Conservation (phyloP, 2,888 invertebrate species). For the Nemoura dubitans region DNA sequence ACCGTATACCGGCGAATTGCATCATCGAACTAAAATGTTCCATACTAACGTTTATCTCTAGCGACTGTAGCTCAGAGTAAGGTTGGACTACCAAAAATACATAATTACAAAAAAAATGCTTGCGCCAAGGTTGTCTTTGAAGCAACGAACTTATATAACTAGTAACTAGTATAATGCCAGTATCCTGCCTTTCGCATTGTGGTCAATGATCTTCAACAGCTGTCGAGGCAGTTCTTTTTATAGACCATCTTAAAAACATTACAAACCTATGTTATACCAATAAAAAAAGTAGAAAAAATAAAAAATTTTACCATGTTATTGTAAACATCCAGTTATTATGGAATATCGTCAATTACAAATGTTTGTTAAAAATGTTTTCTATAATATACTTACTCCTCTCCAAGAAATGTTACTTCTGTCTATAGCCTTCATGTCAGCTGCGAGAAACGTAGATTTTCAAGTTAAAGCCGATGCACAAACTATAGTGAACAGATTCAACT, state of each 20-base stretch:
- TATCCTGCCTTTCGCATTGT: neutral
- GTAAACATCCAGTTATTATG: neutral
- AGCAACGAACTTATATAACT: too few species aligned
- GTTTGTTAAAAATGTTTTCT: neutral
- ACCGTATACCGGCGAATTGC: too few species aligned
- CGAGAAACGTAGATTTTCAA: neutral
- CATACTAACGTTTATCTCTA: too few species aligned
- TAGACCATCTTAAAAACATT: slow-evolving; percentile 23
- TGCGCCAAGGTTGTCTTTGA: neutral
- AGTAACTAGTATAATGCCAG: neutral
- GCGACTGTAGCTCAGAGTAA: too few species aligned
- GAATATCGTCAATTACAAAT: too few species aligned
- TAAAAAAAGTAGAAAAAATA: neutral
- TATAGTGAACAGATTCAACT: neutral
- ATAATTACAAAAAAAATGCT: neutral
- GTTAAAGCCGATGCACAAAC: neutral
- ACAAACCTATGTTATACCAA: neutral
- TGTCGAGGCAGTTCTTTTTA: neutral
- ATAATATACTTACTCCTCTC: slow-evolving; percentile 26
- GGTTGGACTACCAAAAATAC: too few species aligned
- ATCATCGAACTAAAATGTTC: too few species aligned
- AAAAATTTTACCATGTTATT: neutral
- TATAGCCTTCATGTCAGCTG: slow-evolving; percentile 24
- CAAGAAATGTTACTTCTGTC: slow-evolving; percentile 8
- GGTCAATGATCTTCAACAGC: neutral